Conservation (phyloP, 2,113 vertebrate genomes). For the Willisornis vidua region DNA sequence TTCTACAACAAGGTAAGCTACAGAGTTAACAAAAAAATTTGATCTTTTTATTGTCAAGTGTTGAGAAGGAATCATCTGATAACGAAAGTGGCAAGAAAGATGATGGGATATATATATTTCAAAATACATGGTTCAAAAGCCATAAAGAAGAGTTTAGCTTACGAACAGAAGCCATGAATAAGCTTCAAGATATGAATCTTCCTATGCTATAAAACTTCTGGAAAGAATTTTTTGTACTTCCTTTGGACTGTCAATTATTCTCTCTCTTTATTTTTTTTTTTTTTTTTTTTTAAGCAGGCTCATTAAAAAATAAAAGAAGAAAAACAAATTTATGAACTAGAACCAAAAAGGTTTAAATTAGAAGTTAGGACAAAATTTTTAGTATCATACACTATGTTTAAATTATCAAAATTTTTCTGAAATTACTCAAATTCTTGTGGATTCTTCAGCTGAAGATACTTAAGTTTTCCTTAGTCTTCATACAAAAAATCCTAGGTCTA, state of each 20-base stretch:
- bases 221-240: background rate
- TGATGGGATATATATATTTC: background rate
- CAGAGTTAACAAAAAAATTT: background rate
- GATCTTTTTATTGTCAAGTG: background rate
- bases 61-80: background rate
- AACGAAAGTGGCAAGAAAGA: background rate
- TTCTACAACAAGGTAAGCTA: background rate
- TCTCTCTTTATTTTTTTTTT: background rate
- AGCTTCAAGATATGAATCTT: background rate
- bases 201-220: background rate
- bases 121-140: background rate
- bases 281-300: background rate
- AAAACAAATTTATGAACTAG: background rate
- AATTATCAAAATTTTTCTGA: background rate
- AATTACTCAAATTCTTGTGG: background rate
- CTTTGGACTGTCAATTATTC: background rate
- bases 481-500: background rate
- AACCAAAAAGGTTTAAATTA: background rate
- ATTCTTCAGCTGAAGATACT: background rate
- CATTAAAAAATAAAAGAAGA: background rate
- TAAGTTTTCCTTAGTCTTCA: background rate
- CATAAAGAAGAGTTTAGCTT: background rate
- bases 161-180: background rate
- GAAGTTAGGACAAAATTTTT: background rate
- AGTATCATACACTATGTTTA: background rate